Evolutionary conservation across 2,113 vertebrate genomes (phyloP), one percentile per base, ranked within the genome.

Genomic region (Epinephelus lanceolatus): DNA sequence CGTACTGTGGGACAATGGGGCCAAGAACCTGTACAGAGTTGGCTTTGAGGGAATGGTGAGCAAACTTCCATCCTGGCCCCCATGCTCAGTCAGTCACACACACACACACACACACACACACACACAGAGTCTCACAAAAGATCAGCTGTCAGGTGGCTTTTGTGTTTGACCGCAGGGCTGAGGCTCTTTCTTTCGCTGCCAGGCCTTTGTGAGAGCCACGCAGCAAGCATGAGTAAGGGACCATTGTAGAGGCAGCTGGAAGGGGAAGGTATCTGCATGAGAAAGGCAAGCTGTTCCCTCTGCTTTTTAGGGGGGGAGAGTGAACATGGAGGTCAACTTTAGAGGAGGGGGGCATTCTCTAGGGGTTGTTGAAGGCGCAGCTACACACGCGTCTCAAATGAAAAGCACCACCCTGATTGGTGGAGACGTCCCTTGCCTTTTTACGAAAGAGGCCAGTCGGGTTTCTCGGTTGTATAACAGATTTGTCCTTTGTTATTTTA

Each of bases 1-100:
- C 83, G 98, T 99, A 89, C 96, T 99, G 66, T 99, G 98, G 98
- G 98, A 99, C 95, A 99, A 99, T 89, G 98, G 98, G 91, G 98
- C 98, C 93, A 99, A 99, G 95, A 99, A 99, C 95, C 96, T 99
- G 80, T 99, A 99, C 94, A 93, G 98, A 94, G 98, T 99, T 88
- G 98, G 98, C 93, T 99, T 99, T 86, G 98, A 99, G 93, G 98
- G 98, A 95, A 99, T 99, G 98, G 98, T 99, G 93, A 98, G 98
- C 92, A 89, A 93, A 91, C 83, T 61, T 88, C 82, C 85, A 85
- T 63, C 61, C 72, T 76, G 77, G 86, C 78, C 70, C 76, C 67
- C 42, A 18, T n/a, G 5, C 55, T 42, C 70, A 25, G 18, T 71
- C 47, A 57, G 60, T 42, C 73, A 45, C 49, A 42, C 77, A 52